phyloP scores from a whole-genome alignment of 2,113 vertebrate species.

The Caranx melampygus region DNA sequence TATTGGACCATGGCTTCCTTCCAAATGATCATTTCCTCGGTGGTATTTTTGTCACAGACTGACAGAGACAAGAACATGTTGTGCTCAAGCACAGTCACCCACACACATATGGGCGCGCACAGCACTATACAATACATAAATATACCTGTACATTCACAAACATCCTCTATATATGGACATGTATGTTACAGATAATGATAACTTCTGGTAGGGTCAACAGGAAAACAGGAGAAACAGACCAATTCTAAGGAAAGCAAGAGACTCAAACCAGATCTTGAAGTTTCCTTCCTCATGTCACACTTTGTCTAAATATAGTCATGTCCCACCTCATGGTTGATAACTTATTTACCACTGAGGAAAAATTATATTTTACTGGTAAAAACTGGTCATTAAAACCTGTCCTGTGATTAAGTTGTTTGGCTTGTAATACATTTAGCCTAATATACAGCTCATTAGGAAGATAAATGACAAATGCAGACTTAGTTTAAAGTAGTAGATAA shows the following conservation, averaged over 20 bases:
- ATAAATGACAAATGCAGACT: not conserved
- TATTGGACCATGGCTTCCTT: slow-evolving; percentile 19
- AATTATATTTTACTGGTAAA: not conserved
- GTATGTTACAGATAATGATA: not conserved
- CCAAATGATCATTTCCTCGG: slow-evolving; percentile 21
- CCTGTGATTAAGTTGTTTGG: not conserved
- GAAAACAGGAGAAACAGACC: slow-evolving; percentile 61
- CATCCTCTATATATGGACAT: slow-evolving; percentile 28
- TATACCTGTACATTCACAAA: not conserved
- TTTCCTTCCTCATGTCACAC: not conserved
- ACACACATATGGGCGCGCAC: slow-evolving; percentile 28
- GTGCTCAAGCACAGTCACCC: slow-evolving; percentile 44
- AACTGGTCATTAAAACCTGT: too few species aligned
- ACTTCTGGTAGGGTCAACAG: not conserved
- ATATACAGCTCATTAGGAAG: not conserved
- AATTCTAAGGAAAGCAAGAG: slow-evolving; percentile 36
- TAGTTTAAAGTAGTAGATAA: too few species aligned
- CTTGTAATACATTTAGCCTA: not conserved
- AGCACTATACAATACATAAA: not conserved
- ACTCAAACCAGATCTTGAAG: not conserved
- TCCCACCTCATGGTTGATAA: not conserved
- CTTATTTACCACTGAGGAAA: not conserved
- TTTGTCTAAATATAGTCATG: not conserved
- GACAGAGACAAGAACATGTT: slow-evolving; percentile 40
- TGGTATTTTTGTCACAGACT: slow-evolving; percentile 63